These are phyloP conservation scores for Epinephelus malabaricus DNA, from an alignment of 2,797 vertebrate species.

Conservation along the genomic window DNA sequence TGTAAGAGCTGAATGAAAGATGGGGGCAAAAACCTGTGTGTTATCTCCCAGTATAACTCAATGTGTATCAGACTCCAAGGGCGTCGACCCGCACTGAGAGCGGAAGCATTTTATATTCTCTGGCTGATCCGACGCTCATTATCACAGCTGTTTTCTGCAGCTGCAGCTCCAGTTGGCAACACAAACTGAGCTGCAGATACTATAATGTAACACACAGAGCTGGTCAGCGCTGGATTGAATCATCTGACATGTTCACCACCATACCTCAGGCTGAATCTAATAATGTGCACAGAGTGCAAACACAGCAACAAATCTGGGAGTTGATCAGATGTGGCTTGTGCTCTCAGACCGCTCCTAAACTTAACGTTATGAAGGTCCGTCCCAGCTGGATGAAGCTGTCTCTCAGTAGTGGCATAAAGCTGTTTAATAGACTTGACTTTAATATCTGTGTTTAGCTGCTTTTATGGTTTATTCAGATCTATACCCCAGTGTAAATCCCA, in stretches of 20 bases:
- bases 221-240: slow-evolving; percentile 11
- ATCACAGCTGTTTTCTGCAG: slow-evolving; percentile 58
- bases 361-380: not conserved
- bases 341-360: not conserved
- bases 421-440: not conserved
- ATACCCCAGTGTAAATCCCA: not conserved
- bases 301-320: slow-evolving; percentile 22
- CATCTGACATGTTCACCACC: slow-evolving; percentile 21
- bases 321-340: slow-evolving; percentile 8
- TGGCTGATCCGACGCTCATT: slow-evolving; percentile 26
- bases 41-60: slow-evolving; percentile 6
- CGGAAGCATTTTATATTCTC: slow-evolving; percentile 42
- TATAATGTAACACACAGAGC: slow-evolving; percentile 17
- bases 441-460: slow-evolving; percentile 1
- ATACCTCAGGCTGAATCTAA: slow-evolving; percentile 24
- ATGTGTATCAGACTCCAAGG: slow-evolving; percentile 23
- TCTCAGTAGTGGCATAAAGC: not conserved
- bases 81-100: slow-evolving; percentile 22
- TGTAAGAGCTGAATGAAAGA: slow-evolving; percentile 5
- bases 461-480: not conserved
- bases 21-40: not conserved
- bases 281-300: slow-evolving; percentile 19
- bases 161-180: slow-evolving; percentile 56
- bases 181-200: not conserved
- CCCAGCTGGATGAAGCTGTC: not conserved